Conservation (phyloP, 2,113 vertebrate species). For the Hippocampus abdominalis region DNA sequence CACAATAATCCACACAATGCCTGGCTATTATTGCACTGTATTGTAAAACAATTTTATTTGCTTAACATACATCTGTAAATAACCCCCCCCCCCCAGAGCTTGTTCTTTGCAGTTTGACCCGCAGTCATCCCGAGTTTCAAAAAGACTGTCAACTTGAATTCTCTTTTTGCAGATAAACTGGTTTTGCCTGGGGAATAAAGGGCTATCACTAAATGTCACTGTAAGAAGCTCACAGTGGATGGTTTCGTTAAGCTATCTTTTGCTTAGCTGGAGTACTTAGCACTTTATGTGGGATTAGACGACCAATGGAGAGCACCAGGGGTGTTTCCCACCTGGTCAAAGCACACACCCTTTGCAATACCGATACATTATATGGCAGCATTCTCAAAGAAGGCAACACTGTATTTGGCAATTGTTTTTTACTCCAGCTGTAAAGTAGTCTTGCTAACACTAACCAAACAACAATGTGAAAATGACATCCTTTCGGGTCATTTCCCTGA, state of each 20-base stretch:
- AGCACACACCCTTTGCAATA: conserved; percentile 16
- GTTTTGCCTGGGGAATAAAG: conserved; percentile 20
- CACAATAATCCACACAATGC: conserved; percentile 70
- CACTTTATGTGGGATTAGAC: conserved; percentile 11
- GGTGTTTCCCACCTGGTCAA: conserved; percentile 13
- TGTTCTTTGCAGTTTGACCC: background rate
- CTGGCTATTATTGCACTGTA: conserved; percentile 48
- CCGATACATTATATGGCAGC: conserved; percentile 1
- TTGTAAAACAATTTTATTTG: conserved; percentile 56
- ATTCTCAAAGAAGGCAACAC: conserved; percentile 23
- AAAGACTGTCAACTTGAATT: conserved; percentile 3
- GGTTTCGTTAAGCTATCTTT: conserved; percentile 9
- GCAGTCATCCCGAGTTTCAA: background rate
- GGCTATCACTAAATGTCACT: conserved; percentile 9
- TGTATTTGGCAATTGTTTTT: background rate
- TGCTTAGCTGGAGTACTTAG: conserved; percentile 19
- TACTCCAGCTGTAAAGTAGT: background rate
- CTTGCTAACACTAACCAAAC: background rate
- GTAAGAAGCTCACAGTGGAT: conserved; percentile 11
- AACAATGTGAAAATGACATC: conserved; percentile 7
- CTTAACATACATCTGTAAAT: background rate
- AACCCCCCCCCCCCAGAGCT: too few species aligned
- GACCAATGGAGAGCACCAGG: conserved; percentile 3
- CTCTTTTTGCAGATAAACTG: conserved; percentile 2
- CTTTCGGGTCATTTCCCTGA: background rate